These are phyloP conservation scores for Strix aluco DNA, from an alignment of 2,113 vertebrate genomes.

Conservation along the genomic window DNA sequence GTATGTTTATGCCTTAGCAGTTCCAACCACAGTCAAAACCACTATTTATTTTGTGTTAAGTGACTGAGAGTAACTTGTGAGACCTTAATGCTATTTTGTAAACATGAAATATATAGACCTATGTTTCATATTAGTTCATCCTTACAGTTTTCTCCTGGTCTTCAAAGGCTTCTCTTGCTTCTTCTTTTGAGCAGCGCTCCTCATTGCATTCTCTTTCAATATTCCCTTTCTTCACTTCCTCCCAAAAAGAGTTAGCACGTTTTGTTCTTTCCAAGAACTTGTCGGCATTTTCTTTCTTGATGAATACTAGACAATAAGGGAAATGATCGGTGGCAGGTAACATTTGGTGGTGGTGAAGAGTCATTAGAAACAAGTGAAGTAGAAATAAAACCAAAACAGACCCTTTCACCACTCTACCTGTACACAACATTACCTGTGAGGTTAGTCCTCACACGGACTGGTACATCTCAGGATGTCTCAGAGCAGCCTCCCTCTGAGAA, in stretches of 20 bases:
- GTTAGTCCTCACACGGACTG: background rate
- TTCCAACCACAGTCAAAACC: background rate
- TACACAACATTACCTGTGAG: background rate
- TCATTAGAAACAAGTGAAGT: background rate
- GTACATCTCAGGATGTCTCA: background rate
- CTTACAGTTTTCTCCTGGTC: conserved; percentile 80
- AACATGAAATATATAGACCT: background rate
- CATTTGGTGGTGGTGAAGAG: background rate
- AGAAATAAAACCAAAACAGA: background rate
- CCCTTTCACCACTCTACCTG: background rate
- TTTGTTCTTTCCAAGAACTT: conserved; percentile 76
- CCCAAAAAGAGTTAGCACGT: conserved; percentile 82
- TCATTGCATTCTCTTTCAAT: conserved; percentile 91
- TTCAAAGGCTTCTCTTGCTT: conserved; percentile 89
- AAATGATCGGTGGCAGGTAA: background rate
- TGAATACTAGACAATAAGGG: conserved; percentile 79
- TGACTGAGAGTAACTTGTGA: background rate
- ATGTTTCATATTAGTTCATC: background rate
- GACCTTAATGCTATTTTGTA: background rate
- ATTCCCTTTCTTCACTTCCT: conserved; percentile 83
- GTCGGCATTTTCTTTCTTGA: conserved; percentile 73
- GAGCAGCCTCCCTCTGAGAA: background rate
- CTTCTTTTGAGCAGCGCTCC: conserved; percentile 86
- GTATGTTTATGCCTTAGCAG: background rate
- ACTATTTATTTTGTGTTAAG: background rate